phyloP scores from a whole-genome alignment of 1,140 invertebrate species.

The Archegozetes longisetosus region DNA sequence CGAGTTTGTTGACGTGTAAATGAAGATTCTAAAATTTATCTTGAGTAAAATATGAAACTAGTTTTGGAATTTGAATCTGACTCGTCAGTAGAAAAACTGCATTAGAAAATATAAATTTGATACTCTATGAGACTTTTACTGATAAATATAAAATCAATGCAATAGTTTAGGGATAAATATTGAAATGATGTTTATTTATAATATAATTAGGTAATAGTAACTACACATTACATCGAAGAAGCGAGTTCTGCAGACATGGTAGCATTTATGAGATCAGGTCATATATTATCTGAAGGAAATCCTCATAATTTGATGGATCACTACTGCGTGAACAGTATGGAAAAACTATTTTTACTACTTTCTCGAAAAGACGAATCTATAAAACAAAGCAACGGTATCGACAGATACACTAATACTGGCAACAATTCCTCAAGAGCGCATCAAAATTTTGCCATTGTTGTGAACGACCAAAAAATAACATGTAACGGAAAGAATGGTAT shows the following conservation, averaged over 20 bases:
- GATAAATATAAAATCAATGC: too few relatives aligned
- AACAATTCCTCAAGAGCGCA: not conserved
- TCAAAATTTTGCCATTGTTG: not conserved
- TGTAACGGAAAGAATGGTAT: not conserved
- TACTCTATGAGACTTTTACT: too few relatives aligned
- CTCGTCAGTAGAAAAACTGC: too few relatives aligned
- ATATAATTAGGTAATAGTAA: slow-evolving; percentile 29
- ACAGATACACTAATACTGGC: not conserved
- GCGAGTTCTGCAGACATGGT: slow-evolving; percentile 28
- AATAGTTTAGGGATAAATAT: too few relatives aligned
- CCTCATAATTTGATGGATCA: slow-evolving; percentile 62
- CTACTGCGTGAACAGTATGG: slow-evolving; percentile 64
- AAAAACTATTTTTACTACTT: slow-evolving; percentile 57
- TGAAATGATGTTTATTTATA: too few relatives aligned
- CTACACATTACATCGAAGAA: slow-evolving; percentile 35
- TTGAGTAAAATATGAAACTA: too few relatives aligned
- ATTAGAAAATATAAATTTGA: too few relatives aligned
- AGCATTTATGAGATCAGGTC: slow-evolving; percentile 34
- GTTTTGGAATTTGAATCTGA: too few relatives aligned
- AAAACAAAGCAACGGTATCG: not conserved
- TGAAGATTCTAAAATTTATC: too few relatives aligned
- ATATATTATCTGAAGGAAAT: slow-evolving; percentile 63
- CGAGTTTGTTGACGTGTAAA: too few relatives aligned
- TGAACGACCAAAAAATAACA: not conserved
- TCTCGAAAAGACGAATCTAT: slow-evolving; percentile 8